Percentiles rank a stretch among this genome's conserved stretches.
These are phyloP conservation scores for Pelodiscus sinensis DNA, from an alignment of 2,113 vertebrate genomes.

Conservation along the genomic window DNA sequence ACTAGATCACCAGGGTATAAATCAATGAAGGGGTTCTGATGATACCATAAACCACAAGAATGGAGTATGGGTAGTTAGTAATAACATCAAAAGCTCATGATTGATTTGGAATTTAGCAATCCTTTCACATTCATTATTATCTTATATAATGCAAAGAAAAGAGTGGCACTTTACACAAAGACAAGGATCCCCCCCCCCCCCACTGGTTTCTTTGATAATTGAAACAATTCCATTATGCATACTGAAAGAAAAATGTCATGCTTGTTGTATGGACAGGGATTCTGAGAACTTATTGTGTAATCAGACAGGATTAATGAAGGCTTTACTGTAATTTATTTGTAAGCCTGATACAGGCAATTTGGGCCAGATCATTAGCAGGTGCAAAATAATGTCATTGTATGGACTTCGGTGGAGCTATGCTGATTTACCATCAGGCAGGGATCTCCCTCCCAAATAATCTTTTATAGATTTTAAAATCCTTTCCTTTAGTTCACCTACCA, in stretches of 20 bases:
- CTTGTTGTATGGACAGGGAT: fast-evolving
- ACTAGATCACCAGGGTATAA: conserved; percentile 73
- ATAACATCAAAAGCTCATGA: conserved; percentile 72
- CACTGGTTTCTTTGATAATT: not conserved
- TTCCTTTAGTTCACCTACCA: not conserved
- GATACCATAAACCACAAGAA: conserved; percentile 73
- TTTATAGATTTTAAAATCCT: not conserved
- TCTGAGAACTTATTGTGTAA: not conserved
- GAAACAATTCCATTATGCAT: conserved; percentile 45
- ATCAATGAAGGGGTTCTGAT: conserved; percentile 75
- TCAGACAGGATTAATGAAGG: not conserved
- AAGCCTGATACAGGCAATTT: fast-evolving
- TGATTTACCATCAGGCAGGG: not conserved
- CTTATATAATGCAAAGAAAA: conserved; percentile 71
- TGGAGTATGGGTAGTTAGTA: conserved; percentile 72
- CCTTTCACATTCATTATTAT: conserved; percentile 71
- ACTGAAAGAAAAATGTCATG: conserved; percentile 3
- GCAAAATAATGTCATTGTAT: not conserved
- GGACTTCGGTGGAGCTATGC: not conserved
- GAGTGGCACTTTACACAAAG: conserved; percentile 53
- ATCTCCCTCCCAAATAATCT: not conserved
- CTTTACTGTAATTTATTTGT: conserved; percentile 20
- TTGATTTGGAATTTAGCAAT: conserved; percentile 72
- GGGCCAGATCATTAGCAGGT: not conserved
- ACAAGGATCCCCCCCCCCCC: not conserved